Conservation (phyloP, 2,888 invertebrate species). For the Scaptomyza flava region DNA sequence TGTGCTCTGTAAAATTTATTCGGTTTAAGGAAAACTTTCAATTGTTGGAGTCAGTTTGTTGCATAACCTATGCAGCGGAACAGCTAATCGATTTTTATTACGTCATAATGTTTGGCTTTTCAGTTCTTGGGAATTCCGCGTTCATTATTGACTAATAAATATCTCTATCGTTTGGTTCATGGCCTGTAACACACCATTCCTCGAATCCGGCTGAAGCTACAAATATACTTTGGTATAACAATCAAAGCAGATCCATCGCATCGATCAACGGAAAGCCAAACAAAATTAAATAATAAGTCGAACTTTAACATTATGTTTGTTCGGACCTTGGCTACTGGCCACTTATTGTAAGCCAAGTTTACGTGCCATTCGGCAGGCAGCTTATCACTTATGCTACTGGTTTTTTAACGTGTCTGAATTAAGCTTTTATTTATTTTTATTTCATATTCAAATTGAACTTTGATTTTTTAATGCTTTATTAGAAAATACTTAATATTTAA, state of each 20-base stretch:
- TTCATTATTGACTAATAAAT: conserved; percentile 2
- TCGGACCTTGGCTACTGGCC: conserved; percentile 21
- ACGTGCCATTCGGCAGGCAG: conserved; percentile 50
- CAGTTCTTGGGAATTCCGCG: conserved; percentile 27
- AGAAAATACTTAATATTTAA: conserved; percentile 7
- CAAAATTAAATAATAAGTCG: conserved; percentile 26
- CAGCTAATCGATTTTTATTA: background rate
- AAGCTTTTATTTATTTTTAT: conserved; percentile 25
- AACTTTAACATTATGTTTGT: conserved; percentile 26
- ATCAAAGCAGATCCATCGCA: conserved; percentile 5
- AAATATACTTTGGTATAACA: background rate
- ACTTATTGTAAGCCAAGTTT: conserved; percentile 39
- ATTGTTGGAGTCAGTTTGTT: background rate
- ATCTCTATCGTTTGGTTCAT: conserved; percentile 13
- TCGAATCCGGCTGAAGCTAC: conserved; percentile 35
- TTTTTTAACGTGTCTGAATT: conserved; percentile 30
- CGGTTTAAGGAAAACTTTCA: no score
- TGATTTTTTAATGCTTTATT: conserved; percentile 20
- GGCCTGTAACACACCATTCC: conserved; percentile 28
- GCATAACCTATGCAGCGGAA: background rate
- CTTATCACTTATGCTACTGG: conserved; percentile 22
- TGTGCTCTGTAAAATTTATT: no score
- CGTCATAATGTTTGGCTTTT: background rate
- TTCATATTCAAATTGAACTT: conserved; percentile 28
- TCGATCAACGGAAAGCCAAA: conserved; percentile 27